Evolutionary conservation across 2,797 vertebrate species (phyloP).

Genomic region (Eleutherodactylus coqui): DNA sequence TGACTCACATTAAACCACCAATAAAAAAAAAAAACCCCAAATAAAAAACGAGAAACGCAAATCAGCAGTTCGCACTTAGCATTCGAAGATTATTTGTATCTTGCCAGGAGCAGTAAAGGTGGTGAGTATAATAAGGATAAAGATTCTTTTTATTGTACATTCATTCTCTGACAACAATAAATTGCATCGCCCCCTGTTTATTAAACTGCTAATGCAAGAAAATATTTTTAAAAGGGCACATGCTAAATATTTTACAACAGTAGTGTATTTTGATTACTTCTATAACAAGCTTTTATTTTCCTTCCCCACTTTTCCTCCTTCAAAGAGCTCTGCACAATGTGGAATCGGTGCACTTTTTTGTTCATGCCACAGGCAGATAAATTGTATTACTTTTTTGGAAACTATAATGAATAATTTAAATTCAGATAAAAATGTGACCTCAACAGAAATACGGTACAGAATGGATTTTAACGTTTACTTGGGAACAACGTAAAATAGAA

Average conservation of each 20-base stretch:
- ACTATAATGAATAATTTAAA: constrained; percentile 60
- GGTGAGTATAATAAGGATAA: constrained; percentile 35
- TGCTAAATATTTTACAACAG: constrained; percentile 47
- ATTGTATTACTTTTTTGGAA: constrained; percentile 61
- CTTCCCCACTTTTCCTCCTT: constrained; percentile 30
- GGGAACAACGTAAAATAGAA: constrained; percentile 54
- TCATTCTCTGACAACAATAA: constrained; percentile 18
- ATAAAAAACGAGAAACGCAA: not conserved
- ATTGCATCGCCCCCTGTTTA: constrained; percentile 28
- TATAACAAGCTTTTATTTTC: constrained; percentile 48
- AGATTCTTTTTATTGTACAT: constrained; percentile 10
- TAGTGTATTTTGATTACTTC: constrained; percentile 57
- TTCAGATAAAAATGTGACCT: constrained; percentile 59
- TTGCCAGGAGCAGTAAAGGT: constrained; percentile 38
- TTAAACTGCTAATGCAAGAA: constrained; percentile 41
- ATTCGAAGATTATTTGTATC: constrained; percentile 1
- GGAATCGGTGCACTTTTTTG: constrained; percentile 42
- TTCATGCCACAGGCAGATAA: constrained; percentile 57
- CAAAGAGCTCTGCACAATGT: constrained; percentile 40
- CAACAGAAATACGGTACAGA: constrained; percentile 43
- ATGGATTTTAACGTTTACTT: constrained; percentile 48
- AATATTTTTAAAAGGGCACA: constrained; percentile 41
- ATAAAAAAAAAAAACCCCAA: not conserved
- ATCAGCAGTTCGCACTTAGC: constrained; percentile 10
- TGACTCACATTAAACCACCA: not conserved